Base-by-base conservation (phyloP, 2,113 vertebrate genomes). In the Pandion haliaetus region DNA sequence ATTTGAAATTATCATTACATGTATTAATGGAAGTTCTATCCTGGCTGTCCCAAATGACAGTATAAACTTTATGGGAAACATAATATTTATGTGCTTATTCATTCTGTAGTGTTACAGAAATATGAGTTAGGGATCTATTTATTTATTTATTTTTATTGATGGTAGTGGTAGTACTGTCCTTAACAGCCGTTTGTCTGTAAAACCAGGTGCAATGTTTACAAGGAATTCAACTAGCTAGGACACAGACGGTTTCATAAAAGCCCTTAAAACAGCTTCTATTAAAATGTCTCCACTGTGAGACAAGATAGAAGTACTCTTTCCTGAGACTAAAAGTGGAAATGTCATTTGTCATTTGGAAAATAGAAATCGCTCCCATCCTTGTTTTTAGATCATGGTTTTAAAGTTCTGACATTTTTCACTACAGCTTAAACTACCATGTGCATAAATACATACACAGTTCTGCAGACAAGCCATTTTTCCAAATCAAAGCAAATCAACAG, bases 401-500 rank as follows among this genome's bases (percentile, higher is more conserved):
- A 94, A 94, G 42, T 42, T 90, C 58, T 83, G 90, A 71, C 87
- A 86, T 95, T 95, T 91, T 91, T 83, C 45, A 82, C 55, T 92
- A 42, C 62, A 62, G 34, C 36, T 79, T 86, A 93, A 94, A 90
- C 58, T 86, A 81, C 38, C 25, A 32, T 12, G 13, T 95, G 58
- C 63, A 79, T 95, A 95, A 97, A 96, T 91, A 90, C 76, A 91
- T 83, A 77, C 57, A 80, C 65, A 82, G 47, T 78, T 78, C 91
- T 76, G n/a, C 61, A 95, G 89, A 87, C 31, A 73, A 97, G 42
- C n/a, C 72, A 88, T 87, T 96, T 91, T 96, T 89, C 71, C 61
- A 77, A 96, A 97, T 96, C 96, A 95, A 97, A 95, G 82, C 81
- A 97, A 95, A 97, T 91, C 83, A 95, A 72, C 90, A 82, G 78